phyloP scores from a whole-genome alignment of 2,113 vertebrate genomes.

The Scytalopus superciliaris region DNA sequence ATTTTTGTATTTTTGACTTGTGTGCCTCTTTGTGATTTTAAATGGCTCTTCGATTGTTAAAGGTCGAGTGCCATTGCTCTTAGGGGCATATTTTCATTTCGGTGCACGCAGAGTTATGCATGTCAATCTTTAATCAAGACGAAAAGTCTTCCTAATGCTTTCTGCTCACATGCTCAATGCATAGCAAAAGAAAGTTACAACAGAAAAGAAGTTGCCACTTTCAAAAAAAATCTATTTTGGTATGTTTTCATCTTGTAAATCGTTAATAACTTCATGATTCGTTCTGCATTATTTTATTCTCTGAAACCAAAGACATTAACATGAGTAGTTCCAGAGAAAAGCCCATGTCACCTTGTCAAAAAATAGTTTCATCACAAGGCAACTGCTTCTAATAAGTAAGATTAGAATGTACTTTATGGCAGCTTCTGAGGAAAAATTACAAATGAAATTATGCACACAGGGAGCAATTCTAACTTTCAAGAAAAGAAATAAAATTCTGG shows the following conservation, averaged over 20 bases:
- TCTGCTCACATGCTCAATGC: conserved; percentile 2
- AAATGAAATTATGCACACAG: not conserved
- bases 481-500: not conserved
- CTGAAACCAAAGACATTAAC: conserved; percentile 24
- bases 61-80: conserved; percentile 16
- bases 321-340: conserved; percentile 11
- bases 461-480: not conserved
- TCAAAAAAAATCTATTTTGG: not conserved
- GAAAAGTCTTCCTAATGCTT: conserved; percentile 1
- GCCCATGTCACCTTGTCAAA: not conserved
- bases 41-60: conserved; percentile 2
- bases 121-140: conserved; percentile 53
- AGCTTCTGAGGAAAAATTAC: conserved; percentile 39
- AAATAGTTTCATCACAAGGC: conserved; percentile 6
- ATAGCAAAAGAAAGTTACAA: conserved; percentile 11
- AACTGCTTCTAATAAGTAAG: conserved; percentile 48
- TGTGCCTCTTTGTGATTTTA: conserved; percentile 29
- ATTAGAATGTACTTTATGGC: conserved; percentile 34
- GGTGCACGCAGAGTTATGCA: not conserved
- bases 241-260: conserved; percentile 39
- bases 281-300: conserved; percentile 16
- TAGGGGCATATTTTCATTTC: conserved; percentile 29
- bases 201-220: not conserved
- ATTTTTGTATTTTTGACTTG: conserved; percentile 31
- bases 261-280: conserved; percentile 13